These are phyloP conservation scores for Rhorus exstirpatorius DNA, from an alignment of 2,888 invertebrate species.

Conservation along the genomic window DNA sequence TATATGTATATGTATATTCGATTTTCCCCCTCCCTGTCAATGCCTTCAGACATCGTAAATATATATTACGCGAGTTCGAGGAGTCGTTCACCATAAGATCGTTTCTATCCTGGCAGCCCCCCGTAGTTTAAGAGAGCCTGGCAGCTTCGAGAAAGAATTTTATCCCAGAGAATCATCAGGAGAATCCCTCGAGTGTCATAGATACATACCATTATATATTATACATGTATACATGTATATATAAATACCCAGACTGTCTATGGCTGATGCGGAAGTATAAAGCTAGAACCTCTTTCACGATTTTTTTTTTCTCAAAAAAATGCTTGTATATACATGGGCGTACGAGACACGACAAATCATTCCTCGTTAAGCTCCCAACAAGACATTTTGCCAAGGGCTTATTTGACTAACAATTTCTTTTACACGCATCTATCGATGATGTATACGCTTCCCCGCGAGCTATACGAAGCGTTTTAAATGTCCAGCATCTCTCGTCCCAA, in stretches of 20 bases:
- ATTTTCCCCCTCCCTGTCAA: conserved; percentile 22
- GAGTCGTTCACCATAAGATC: conserved; percentile 34
- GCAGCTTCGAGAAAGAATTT: conserved; percentile 53
- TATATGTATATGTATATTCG: conserved; percentile 3
- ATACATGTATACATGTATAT: neutral
- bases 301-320: conserved; percentile 55
- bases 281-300: conserved; percentile 59
- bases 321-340: conserved; percentile 22
- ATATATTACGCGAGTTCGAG: conserved; percentile 14
- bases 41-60: conserved; percentile 44
- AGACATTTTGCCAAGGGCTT: conserved; percentile 54
- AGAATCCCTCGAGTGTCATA: conserved; percentile 37
- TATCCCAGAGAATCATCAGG: conserved; percentile 42
- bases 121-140: conserved; percentile 46
- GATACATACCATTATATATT: conserved; percentile 17
- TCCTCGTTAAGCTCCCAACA: conserved; percentile 57
- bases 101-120: conserved; percentile 43
- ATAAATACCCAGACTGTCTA: neutral
- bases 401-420: conserved; percentile 53
- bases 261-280: conserved; percentile 58
- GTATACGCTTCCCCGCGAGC: no score
- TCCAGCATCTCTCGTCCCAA: no score
- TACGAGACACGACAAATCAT: conserved; percentile 65
- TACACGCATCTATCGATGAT: neutral
- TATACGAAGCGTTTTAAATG: no score